Percentiles rank a stretch among this genome's conserved stretches.
Conservation (phyloP, 2,888 invertebrate species). For the Tryphoninae sp. region DNA sequence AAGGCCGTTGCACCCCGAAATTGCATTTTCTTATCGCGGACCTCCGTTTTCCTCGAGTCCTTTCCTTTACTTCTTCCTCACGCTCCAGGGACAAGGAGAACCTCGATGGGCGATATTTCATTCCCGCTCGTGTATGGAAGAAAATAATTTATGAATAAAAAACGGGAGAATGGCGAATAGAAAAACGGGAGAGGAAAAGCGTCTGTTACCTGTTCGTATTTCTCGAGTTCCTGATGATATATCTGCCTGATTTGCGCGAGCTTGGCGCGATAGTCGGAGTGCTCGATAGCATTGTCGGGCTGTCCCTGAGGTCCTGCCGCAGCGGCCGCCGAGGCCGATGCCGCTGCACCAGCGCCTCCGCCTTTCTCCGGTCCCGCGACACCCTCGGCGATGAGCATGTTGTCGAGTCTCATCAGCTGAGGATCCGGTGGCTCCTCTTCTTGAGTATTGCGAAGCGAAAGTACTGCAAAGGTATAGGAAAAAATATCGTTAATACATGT, state of each 20-base stretch:
- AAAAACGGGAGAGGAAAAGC: constrained; percentile 10
- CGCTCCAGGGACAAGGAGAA: not conserved
- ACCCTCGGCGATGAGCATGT: constrained; percentile 99
- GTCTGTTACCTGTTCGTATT: constrained; percentile 94
- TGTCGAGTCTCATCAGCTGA: constrained; percentile 98
- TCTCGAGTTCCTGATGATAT: constrained; percentile 99
- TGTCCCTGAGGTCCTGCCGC: constrained; percentile 88
- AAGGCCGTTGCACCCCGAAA: constrained; percentile 51
- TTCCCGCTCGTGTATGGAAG: not conserved
- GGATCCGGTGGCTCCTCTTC: constrained; percentile 99
- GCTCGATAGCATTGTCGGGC: constrained; percentile 98
- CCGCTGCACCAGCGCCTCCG: constrained; percentile 93
- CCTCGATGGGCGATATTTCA: not conserved
- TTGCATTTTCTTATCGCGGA: constrained; percentile 60
- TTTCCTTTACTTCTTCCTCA: not conserved
- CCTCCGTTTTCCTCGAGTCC: constrained; percentile 10
- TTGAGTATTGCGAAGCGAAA: constrained; percentile 97
- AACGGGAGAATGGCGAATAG: not conserved
- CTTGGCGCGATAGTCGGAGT: constrained; percentile 99
- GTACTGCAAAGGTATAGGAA: constrained; percentile 84
- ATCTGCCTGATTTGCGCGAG: constrained; percentile 99
- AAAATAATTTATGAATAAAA: constrained; percentile 5
- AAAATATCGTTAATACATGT: not conserved
- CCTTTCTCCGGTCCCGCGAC: constrained; percentile 98
- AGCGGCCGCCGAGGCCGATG: constrained; percentile 92